Evolutionary conservation across 2,797 vertebrate species (phyloP).

Genomic region (Hipposideros larvatus): DNA sequence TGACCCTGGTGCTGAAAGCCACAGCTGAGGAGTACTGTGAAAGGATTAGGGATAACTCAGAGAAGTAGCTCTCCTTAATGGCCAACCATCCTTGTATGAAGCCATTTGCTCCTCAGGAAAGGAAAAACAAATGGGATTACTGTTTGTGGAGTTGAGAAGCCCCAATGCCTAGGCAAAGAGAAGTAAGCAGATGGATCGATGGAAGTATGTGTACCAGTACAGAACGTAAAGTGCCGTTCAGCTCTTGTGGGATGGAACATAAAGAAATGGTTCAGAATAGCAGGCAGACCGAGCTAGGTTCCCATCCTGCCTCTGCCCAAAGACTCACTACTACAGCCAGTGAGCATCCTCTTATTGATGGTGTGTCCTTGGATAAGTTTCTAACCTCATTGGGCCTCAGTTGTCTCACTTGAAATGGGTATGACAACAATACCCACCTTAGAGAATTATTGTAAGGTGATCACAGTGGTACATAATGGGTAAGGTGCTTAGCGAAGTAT

Average conservation of each 20-base stretch:
- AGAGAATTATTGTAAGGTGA: neutral
- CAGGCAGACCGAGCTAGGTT: neutral
- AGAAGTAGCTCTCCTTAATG: neutral
- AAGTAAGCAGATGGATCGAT: neutral
- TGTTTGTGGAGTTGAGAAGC: neutral
- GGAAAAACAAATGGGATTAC: neutral
- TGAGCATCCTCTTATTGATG: neutral
- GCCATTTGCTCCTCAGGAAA: neutral
- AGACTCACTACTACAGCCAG: neutral
- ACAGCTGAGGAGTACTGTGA: neutral
- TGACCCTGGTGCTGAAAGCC: conserved; percentile 61
- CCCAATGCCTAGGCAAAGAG: neutral
- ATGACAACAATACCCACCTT: neutral
- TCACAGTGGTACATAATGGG: neutral
- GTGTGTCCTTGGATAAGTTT: neutral
- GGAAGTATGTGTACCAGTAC: neutral
- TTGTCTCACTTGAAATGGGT: neutral
- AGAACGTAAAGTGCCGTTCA: neutral
- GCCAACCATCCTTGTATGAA: neutral
- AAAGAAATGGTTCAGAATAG: neutral
- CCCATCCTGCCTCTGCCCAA: neutral
- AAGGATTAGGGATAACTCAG: neutral
- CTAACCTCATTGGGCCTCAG: neutral
- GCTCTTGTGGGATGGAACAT: neutral
- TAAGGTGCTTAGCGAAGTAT: neutral